phyloP scores from a whole-genome alignment of 2,888 invertebrate species.

The Cataglyphis albicans region DNA sequence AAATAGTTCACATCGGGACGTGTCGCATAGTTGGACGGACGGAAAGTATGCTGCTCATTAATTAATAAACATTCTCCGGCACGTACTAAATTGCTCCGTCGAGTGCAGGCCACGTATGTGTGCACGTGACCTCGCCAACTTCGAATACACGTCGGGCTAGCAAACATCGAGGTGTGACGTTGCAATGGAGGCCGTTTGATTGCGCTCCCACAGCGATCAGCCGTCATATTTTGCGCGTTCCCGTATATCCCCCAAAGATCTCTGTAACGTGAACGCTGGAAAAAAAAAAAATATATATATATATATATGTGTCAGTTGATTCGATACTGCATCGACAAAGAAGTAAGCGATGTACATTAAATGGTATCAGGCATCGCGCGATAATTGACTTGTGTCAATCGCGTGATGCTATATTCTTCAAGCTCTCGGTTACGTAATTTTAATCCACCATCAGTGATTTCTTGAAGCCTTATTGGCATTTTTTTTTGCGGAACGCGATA shows the following conservation, averaged over 20 bases:
- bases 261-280: neutral
- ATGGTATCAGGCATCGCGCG: neutral
- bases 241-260: neutral
- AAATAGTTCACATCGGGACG: slow-evolving; percentile 23
- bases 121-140: neutral
- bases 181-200: slow-evolving; percentile 41
- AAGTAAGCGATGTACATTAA: slow-evolving; percentile 27
- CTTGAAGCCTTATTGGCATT: neutral
- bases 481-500: neutral
- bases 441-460: neutral
- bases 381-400: slow-evolving; percentile 20
- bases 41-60: slow-evolving; percentile 54
- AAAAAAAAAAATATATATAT: slow-evolving; percentile 7
- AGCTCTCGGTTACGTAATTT: slow-evolving; percentile 10
- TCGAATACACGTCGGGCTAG: neutral
- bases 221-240: neutral
- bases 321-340: slow-evolving; percentile 57
- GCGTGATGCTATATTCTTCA: neutral
- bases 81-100: slow-evolving; percentile 47
- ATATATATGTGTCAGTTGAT: slow-evolving; percentile 53
- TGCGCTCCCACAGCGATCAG: neutral
- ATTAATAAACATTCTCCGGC: slow-evolving; percentile 56
- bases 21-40: slow-evolving; percentile 48
- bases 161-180: slow-evolving; percentile 49
- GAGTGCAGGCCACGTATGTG: slow-evolving; percentile 4